These are phyloP conservation scores for Tychaedon coryphoeus DNA, from an alignment of 2,113 vertebrate genomes.

Conservation along the genomic window DNA sequence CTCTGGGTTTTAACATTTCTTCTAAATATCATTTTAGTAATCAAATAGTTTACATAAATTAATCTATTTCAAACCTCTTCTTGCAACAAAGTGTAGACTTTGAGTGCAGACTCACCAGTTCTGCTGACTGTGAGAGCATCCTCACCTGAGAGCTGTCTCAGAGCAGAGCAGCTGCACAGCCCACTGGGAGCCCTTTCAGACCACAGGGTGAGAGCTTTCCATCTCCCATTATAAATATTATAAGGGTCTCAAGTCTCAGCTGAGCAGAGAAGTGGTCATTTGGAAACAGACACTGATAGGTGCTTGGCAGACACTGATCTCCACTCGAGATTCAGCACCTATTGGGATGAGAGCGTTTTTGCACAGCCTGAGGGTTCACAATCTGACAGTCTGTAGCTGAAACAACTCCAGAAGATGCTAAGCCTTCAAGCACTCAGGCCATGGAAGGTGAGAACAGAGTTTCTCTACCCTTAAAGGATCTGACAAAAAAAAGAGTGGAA, in stretches of 20 bases:
- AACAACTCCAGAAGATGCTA: not conserved
- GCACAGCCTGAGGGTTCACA: not conserved
- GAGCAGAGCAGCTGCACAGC: not conserved
- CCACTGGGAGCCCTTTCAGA: not conserved
- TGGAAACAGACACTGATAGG: not conserved
- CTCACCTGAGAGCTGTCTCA: not conserved
- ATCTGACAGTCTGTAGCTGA: not conserved
- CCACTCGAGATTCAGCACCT: not conserved
- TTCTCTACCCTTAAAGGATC: not conserved
- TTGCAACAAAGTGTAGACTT: not conserved
- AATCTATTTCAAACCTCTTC: not conserved
- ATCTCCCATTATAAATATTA: not conserved
- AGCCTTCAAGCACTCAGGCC: not conserved
- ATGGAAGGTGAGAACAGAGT: not conserved
- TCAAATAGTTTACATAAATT: not conserved
- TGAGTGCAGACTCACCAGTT: accelerated
- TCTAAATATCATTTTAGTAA: not conserved
- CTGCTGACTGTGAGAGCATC: not conserved
- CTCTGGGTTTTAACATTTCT: not conserved
- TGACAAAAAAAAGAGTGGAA: not conserved
- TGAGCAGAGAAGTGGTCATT: not conserved
- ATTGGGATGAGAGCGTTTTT: not conserved
- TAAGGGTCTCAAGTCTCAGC: not conserved
- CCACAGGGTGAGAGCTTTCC: not conserved
- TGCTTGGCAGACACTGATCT: not conserved